These are phyloP conservation scores for Psammodynastes pulverulentus DNA, from an alignment of 2,113 vertebrate species.

Conservation along the genomic window DNA sequence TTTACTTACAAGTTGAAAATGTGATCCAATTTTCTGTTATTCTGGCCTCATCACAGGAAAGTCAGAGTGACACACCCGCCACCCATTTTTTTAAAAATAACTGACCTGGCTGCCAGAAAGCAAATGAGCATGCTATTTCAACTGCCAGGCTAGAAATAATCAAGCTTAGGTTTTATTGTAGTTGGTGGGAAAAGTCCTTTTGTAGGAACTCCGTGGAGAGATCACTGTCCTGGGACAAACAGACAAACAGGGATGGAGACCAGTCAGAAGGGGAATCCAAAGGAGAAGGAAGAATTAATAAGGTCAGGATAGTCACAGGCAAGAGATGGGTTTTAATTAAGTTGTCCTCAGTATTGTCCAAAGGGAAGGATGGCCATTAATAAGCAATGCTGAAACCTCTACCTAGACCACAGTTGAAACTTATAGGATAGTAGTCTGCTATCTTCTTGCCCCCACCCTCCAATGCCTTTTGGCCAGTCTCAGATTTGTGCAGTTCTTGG, in stretches of 20 bases:
- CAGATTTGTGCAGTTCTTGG: not conserved
- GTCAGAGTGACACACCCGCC: not conserved
- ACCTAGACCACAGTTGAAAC: not conserved
- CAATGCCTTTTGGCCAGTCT: not conserved
- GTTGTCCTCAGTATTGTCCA: not conserved
- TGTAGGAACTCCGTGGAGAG: not conserved
- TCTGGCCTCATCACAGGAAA: not conserved
- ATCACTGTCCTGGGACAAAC: not conserved
- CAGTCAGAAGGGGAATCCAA: not conserved
- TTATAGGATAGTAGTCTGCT: not conserved
- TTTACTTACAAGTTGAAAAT: not conserved
- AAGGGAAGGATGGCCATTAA: not conserved
- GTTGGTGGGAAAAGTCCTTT: not conserved
- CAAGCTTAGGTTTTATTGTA: not conserved
- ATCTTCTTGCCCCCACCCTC: not conserved
- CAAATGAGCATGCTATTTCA: not conserved
- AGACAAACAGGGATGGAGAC: not conserved
- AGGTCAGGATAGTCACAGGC: not conserved
- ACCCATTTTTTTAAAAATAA: not conserved
- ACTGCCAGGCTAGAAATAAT: not conserved
- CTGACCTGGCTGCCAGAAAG: not conserved
- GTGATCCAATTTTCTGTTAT: not conserved
- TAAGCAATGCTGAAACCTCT: not conserved
- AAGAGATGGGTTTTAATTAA: not conserved
- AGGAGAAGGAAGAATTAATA: not conserved